phyloP scores from a whole-genome alignment of 1,140 invertebrate species.

The Rhizoglyphus robini region DNA sequence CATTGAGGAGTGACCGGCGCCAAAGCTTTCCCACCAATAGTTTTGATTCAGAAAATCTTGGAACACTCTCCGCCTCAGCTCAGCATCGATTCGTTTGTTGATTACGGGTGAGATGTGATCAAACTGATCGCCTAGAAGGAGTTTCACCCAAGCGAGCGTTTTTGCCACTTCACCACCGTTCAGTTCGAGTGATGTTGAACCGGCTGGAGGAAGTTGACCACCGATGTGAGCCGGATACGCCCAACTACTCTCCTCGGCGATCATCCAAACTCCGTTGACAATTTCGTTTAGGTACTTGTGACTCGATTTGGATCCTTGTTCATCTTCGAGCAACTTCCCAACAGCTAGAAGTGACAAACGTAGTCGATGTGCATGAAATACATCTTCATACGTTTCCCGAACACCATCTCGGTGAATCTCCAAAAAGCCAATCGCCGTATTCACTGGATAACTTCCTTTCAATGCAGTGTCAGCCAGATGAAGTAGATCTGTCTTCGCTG shows the following conservation, averaged over 20 bases:
- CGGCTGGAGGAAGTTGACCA: slow-evolving; percentile 7
- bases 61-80: slow-evolving; percentile 4
- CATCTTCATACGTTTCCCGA: too few relatives aligned
- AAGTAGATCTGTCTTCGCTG: too few relatives aligned
- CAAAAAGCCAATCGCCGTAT: too few relatives aligned
- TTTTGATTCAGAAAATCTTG: slow-evolving; percentile 9
- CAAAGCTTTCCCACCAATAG: not conserved
- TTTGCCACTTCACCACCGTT: slow-evolving; percentile 13
- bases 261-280: slow-evolving; percentile 17
- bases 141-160: not conserved
- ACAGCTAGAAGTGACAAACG: too few relatives aligned
- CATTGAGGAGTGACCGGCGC: too few relatives aligned
- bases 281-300: slow-evolving; percentile 17
- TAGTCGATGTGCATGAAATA: too few relatives aligned
- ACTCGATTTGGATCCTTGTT: too few relatives aligned
- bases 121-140: slow-evolving; percentile 3
- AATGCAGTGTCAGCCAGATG: too few relatives aligned
- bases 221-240: not conserved
- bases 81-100: slow-evolving; percentile 9
- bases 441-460: too few relatives aligned
- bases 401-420: too few relatives aligned
- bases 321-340: too few relatives aligned
- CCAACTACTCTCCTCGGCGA: slow-evolving; percentile 19
- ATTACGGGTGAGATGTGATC: not conserved
- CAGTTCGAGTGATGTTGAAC: slow-evolving; percentile 1